Evolutionary conservation across 2,113 vertebrate genomes (phyloP), one percentile per base, ranked within the genome.

Genomic region (Strigops habroptila): DNA sequence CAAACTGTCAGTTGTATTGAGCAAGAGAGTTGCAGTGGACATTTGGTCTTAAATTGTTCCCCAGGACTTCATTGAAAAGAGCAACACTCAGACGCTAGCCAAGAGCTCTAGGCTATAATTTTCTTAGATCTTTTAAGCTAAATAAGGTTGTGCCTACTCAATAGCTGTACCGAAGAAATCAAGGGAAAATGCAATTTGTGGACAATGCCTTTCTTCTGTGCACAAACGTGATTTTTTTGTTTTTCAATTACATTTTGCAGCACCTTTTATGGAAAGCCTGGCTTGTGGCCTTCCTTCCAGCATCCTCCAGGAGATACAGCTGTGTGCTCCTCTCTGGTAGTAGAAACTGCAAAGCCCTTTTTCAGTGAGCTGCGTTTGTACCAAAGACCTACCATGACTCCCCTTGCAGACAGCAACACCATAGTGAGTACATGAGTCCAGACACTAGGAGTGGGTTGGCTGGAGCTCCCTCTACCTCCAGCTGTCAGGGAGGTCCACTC

Each of bases 81-180:
- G 68, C 69, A 51, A 55, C 55, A 0, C 68, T 93, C 91, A 62
- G 71, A 10, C 82, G 39, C 53, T 13, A 51, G 51, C 91, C 77
- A 67, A 75, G 83, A 84, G 93, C 92, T 93, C 24, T 0, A 21
- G 92, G 95, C 91, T 87, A 41, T 3, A 7, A 82, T 91, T 91
- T 95, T 17, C 91, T 91, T 9, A 55, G 33, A 19, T 48, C 91
- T 96, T 86, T 92, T 85, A 95, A 86, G 69, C 80, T 81, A 2
- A 88, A 46, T 68, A 39, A 91, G 77, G 76, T 28, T 84, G 91
- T 86, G 35, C n/a, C 86, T 88, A 41, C 9, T 81, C 64, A 55
- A 81, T 60, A 92, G 51, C 46, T 43, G 71, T 2, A 14, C 44
- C 70, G 69, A 65, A 76, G 35, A 46, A 94, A 94, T 41, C 86